A percentile compares a stretch with the other conserved stretches of the same genome.
Conservation (phyloP, 2,113 vertebrate genomes). For the Seriola quinqueradiata region DNA sequence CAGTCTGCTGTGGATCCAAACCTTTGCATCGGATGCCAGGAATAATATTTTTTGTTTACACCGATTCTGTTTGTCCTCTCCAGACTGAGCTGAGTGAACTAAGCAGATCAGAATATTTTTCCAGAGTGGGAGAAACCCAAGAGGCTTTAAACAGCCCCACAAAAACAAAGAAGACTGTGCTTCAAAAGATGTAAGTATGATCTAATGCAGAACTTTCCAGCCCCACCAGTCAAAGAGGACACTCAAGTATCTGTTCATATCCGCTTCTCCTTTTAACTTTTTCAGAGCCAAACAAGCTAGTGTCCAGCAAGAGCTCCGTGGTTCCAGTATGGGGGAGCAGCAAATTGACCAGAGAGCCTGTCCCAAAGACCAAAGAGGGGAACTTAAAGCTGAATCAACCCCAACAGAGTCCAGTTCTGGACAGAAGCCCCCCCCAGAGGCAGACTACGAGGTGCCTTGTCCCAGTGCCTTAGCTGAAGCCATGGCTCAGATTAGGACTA, state of each 20-base stretch:
- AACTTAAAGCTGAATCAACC: conserved; percentile 40
- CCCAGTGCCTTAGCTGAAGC: conserved; percentile 22
- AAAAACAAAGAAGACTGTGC: conserved; percentile 78
- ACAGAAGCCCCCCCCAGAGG: conserved; percentile 61
- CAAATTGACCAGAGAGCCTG: conserved; percentile 51
- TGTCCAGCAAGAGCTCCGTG: conserved; percentile 58
- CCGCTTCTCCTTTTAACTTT: conserved; percentile 63
- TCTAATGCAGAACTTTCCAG: conserved; percentile 73
- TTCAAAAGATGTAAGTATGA: conserved; percentile 81
- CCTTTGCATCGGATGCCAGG: conserved; percentile 60
- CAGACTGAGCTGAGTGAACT: conserved; percentile 74
- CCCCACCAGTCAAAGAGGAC: conserved; percentile 62
- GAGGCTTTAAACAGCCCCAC: conserved; percentile 77
- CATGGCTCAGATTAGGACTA: conserved; percentile 18
- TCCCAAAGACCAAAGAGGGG: conserved; percentile 66
- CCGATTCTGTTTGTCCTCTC: conserved; percentile 77
- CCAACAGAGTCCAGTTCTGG: conserved; percentile 68
- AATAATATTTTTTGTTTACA: conserved; percentile 77
- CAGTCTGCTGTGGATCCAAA: conserved; percentile 49
- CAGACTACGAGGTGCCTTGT: conserved; percentile 22
- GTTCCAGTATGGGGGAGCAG: conserved; percentile 36
- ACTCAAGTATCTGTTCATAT: conserved; percentile 60
- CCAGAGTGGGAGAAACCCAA: conserved; percentile 84
- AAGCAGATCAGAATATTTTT: conserved; percentile 90
- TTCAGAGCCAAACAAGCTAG: conserved; percentile 87